phyloP scores from a whole-genome alignment of 2,888 invertebrate species.

The Drosophila anceps region DNA sequence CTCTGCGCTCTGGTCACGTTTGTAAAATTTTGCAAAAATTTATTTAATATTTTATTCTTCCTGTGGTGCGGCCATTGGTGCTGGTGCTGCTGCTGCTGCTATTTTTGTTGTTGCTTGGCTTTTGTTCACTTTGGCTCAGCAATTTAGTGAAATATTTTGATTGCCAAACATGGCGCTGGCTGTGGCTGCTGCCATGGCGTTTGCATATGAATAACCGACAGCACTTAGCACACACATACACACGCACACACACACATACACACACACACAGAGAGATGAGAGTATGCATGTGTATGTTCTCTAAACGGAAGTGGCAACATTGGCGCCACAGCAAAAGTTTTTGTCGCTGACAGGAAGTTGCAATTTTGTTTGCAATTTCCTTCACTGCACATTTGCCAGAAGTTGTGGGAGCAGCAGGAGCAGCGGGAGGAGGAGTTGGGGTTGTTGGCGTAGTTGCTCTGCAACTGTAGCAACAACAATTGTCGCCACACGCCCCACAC shows the following conservation, averaged over 20 bases:
- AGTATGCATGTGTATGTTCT: slow-evolving; percentile 25
- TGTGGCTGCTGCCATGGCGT: slow-evolving; percentile 59
- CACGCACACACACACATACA: slow-evolving; percentile 44
- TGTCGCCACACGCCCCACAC: slow-evolving; percentile 11
- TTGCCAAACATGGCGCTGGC: slow-evolving; percentile 73
- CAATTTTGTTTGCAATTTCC: slow-evolving; percentile 85
- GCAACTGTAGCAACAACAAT: slow-evolving; percentile 41
- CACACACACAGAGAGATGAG: slow-evolving; percentile 28
- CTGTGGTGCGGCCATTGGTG: slow-evolving; percentile 44
- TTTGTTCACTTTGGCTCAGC: slow-evolving; percentile 67
- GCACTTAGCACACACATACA: slow-evolving; percentile 70
- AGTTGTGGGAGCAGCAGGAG: slow-evolving; percentile 2
- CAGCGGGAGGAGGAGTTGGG: neutral
- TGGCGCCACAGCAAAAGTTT: slow-evolving; percentile 81
- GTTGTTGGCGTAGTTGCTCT: neutral
- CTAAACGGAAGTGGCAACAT: slow-evolving; percentile 81
- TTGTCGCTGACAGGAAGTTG: slow-evolving; percentile 83
- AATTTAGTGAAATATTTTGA: slow-evolving; percentile 82
- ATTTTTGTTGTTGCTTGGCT: slow-evolving; percentile 42
- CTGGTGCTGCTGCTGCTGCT: slow-evolving; percentile 33
- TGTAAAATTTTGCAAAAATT: slow-evolving; percentile 67
- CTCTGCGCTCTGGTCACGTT: slow-evolving; percentile 74
- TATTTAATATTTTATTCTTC: slow-evolving; percentile 75
- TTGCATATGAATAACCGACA: slow-evolving; percentile 82
- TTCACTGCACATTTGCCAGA: slow-evolving; percentile 69